A percentile compares a stretch with the other conserved stretches of the same genome.
phyloP scores from a whole-genome alignment of 1,140 invertebrate genomes.

The Episyrphus balteatus region DNA sequence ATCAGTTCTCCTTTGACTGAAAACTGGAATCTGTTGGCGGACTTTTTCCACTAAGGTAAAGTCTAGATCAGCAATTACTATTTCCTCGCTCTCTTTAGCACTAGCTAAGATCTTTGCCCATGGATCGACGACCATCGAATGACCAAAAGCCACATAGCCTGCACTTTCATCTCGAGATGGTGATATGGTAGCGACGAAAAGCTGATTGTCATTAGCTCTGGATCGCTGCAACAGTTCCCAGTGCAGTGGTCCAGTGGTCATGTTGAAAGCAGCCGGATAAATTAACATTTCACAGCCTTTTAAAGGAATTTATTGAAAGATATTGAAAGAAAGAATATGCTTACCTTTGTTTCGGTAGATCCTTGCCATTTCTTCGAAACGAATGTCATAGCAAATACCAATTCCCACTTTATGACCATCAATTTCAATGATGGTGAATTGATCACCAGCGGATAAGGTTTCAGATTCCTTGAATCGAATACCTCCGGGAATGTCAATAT shows the following conservation, averaged over 20 bases:
- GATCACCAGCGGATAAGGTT: slow-evolving; percentile 62
- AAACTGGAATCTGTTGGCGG: slow-evolving; percentile 69
- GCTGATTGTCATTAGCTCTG: slow-evolving; percentile 76
- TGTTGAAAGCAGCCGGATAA: slow-evolving; percentile 92
- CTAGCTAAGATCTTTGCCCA: slow-evolving; percentile 72
- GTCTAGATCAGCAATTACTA: slow-evolving; percentile 68
- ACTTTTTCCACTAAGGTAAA: slow-evolving; percentile 61
- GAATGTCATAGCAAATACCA: slow-evolving; percentile 90
- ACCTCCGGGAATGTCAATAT: slow-evolving; percentile 87
- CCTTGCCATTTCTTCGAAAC: slow-evolving; percentile 82
- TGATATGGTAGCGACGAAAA: slow-evolving; percentile 61
- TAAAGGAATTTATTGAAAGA: slow-evolving; percentile 2
- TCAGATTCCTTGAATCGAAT: slow-evolving; percentile 92
- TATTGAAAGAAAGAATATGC: background rate
- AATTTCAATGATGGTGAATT: slow-evolving; percentile 63
- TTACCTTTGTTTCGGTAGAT: slow-evolving; percentile 65
- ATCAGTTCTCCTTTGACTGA: slow-evolving; percentile 63
- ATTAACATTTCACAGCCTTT: slow-evolving; percentile 72
- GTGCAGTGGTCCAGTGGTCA: slow-evolving; percentile 87
- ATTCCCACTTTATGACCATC: slow-evolving; percentile 71
- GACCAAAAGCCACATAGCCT: slow-evolving; percentile 80
- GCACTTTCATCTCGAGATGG: slow-evolving; percentile 63
- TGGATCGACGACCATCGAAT: slow-evolving; percentile 73
- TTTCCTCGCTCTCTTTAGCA: slow-evolving; percentile 57
- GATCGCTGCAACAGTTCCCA: slow-evolving; percentile 76